phyloP scores from a whole-genome alignment of 1,140 invertebrate species.

The Cydia pomonella region DNA sequence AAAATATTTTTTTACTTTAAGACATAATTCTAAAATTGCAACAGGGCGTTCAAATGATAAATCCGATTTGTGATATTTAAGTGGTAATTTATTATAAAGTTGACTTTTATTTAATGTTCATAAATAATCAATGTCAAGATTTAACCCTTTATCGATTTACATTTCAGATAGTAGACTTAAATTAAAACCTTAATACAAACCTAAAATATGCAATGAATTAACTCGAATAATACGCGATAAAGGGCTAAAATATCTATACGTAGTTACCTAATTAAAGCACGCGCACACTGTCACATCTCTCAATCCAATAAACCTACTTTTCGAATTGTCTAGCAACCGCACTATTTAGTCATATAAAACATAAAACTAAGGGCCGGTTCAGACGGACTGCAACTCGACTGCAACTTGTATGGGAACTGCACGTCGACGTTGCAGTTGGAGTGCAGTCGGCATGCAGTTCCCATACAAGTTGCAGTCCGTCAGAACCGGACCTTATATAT shows the following conservation, averaged over 20 bases:
- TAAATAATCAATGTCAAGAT: conserved; percentile 4
- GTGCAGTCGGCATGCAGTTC: too few species aligned
- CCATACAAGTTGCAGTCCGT: too few species aligned
- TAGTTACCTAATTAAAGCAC: conserved; percentile 13
- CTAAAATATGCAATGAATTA: background rate
- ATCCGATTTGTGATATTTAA: conserved; percentile 3
- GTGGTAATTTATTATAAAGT: conserved; percentile 20
- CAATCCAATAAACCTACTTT: background rate
- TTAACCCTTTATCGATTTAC: conserved; percentile 10
- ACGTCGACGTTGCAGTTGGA: too few species aligned
- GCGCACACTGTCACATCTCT: conserved; percentile 4
- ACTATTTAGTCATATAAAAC: background rate
- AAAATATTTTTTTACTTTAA: too few species aligned
- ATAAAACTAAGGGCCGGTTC: too few species aligned
- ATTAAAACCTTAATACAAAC: background rate
- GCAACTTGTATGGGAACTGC: too few species aligned
- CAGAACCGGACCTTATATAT: too few species aligned
- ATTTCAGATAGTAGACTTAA: background rate
- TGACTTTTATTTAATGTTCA: conserved; percentile 14
- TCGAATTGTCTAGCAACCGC: background rate
- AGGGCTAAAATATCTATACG: background rate
- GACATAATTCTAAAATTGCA: background rate
- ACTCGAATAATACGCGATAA: background rate
- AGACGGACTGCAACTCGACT: too few species aligned
- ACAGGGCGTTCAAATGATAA: conserved; percentile 1